A percentile compares a stretch with the other conserved stretches of the same genome.
Conservation (phyloP, 1,140 invertebrate genomes). For the Nasonia vitripennis region DNA sequence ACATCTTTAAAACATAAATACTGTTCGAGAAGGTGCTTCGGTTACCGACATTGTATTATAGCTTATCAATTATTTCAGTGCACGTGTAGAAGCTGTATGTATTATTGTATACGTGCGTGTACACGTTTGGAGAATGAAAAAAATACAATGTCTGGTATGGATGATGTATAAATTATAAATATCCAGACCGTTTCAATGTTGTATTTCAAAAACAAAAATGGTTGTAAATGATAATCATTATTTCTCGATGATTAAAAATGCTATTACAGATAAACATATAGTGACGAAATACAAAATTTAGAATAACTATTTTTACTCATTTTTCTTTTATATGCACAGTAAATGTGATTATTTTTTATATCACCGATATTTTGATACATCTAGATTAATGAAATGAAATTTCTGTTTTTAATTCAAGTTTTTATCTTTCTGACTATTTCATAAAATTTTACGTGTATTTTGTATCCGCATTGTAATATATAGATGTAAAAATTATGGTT, state of each 20-base stretch:
- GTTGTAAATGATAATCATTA: background rate
- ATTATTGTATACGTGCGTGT: background rate
- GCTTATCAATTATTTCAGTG: no score
- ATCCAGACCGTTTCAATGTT: background rate
- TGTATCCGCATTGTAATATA: slow-evolving; percentile 3
- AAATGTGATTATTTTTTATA: background rate
- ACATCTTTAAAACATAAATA: no score
- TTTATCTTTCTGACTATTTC: background rate
- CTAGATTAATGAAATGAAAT: background rate
- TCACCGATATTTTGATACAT: background rate
- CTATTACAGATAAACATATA: background rate
- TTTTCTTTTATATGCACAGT: background rate
- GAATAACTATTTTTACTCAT: background rate
- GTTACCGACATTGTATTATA: no score
- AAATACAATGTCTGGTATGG: background rate
- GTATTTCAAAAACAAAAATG: background rate
- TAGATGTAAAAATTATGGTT: background rate
- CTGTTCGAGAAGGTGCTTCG: no score
- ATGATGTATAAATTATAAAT: background rate
- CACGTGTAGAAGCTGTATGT: background rate
- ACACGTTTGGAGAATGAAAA: background rate
- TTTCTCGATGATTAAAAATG: background rate
- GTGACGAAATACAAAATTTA: background rate
- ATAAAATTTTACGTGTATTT: background rate
- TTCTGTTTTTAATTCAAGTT: slow-evolving; percentile 6